These are phyloP conservation scores for Xestia c-nigrum DNA, from an alignment of 2,888 invertebrate genomes.

Conservation along the genomic window DNA sequence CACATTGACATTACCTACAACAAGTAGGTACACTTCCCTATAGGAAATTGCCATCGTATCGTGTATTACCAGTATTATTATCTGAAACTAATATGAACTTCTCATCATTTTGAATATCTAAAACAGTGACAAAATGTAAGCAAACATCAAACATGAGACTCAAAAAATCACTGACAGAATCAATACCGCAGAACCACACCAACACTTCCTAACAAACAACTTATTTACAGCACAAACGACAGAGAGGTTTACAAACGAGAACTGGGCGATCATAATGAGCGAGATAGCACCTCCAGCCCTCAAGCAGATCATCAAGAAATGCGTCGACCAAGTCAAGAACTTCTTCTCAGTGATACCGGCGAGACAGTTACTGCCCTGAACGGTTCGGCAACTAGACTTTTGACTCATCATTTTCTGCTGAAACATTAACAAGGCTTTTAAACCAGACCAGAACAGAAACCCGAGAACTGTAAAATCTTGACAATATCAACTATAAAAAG, in stretches of 20 bases:
- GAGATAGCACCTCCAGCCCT: conserved; percentile 87
- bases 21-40: conserved; percentile 13
- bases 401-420: conserved; percentile 19
- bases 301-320: conserved; percentile 82
- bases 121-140: neutral
- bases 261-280: conserved; percentile 86
- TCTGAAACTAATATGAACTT: neutral
- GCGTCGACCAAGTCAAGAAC: conserved; percentile 81
- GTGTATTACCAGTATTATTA: neutral
- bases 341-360: conserved; percentile 82
- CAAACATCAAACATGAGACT: neutral
- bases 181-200: conserved; percentile 11
- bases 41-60: neutral
- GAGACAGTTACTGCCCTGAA: conserved; percentile 75
- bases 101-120: neutral
- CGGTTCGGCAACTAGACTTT: conserved; percentile 71
- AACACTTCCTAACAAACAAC: conserved; percentile 54
- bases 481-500: neutral
- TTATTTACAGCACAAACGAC: conserved; percentile 85
- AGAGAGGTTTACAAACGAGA: conserved; percentile 85
- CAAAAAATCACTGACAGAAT: neutral
- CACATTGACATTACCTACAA: conserved; percentile 6
- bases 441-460: no score
- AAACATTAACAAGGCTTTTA: conserved; percentile 16
- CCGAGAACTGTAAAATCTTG: no score